Percentiles rank a stretch among this genome's conserved stretches.
These are phyloP conservation scores for Chymomyza amoena DNA, from an alignment of 2,888 invertebrate genomes.

Conservation along the genomic window DNA sequence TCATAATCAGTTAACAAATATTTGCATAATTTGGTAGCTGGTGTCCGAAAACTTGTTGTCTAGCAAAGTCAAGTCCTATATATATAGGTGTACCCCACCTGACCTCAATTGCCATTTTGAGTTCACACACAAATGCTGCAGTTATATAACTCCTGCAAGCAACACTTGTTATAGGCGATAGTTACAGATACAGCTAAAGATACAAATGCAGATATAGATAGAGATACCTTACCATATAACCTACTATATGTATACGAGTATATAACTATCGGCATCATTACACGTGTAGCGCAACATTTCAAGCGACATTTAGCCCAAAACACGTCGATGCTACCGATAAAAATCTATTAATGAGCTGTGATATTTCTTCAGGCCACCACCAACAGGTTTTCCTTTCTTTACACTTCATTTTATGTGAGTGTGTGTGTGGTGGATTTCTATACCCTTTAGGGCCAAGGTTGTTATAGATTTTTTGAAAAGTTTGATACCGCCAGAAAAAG, in stretches of 20 bases:
- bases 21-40: background rate
- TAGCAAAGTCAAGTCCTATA: constrained; percentile 2
- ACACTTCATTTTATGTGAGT: background rate
- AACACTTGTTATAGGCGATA: background rate
- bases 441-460: no score
- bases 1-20: background rate
- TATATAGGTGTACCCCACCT: no score
- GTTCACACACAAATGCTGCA: background rate
- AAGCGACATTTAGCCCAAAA: constrained; percentile 54
- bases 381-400: constrained; percentile 3
- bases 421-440: no score
- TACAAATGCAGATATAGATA: no score
- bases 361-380: constrained; percentile 30
- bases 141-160: constrained; percentile 1
- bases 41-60: background rate
- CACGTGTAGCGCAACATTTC: constrained; percentile 44
- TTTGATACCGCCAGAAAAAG: no score
- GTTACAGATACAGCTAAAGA: no score
- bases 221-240: no score
- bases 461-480: no score
- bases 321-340: constrained; percentile 36
- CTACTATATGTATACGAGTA: background rate
- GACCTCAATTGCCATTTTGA: constrained; percentile 37
- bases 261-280: constrained; percentile 41
- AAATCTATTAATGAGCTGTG: constrained; percentile 69